Evolutionary conservation across 2,113 vertebrate genomes (phyloP).

Genomic region (Mustelus asterias): DNA sequence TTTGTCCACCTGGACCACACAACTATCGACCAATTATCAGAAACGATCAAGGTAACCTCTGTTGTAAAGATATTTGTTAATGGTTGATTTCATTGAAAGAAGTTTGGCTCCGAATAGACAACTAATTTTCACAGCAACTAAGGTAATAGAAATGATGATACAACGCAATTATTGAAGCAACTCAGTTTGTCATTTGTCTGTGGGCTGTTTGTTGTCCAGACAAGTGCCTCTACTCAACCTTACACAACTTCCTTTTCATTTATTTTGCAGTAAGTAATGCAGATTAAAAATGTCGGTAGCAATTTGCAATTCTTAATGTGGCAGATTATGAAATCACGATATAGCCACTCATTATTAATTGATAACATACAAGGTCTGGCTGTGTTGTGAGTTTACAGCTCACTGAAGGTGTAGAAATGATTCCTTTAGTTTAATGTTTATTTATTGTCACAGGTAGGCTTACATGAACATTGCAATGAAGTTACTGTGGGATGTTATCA

Average conservation of each 20-base stretch:
- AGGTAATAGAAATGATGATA: neutral
- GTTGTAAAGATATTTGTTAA: neutral
- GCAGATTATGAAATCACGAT: neutral
- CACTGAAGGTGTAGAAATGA: neutral
- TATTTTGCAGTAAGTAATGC: neutral
- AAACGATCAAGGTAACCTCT: neutral
- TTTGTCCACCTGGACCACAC: neutral
- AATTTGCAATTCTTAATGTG: neutral
- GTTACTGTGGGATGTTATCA: neutral
- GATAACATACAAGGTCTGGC: neutral
- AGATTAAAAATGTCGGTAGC: neutral
- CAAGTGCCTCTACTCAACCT: neutral
- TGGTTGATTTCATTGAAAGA: neutral
- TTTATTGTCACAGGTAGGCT: no score
- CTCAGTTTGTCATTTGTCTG: neutral
- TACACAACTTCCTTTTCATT: neutral
- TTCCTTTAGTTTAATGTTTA: neutral
- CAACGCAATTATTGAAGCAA: constrained; percentile 3
- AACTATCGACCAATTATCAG: neutral
- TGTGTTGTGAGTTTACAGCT: neutral
- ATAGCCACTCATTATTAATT: neutral
- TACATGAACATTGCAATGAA: no score
- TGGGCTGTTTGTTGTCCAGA: neutral
- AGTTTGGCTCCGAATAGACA: neutral
- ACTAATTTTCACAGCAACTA: neutral